phyloP scores from a whole-genome alignment of 2,113 vertebrate species.

The Oceanites oceanicus region DNA sequence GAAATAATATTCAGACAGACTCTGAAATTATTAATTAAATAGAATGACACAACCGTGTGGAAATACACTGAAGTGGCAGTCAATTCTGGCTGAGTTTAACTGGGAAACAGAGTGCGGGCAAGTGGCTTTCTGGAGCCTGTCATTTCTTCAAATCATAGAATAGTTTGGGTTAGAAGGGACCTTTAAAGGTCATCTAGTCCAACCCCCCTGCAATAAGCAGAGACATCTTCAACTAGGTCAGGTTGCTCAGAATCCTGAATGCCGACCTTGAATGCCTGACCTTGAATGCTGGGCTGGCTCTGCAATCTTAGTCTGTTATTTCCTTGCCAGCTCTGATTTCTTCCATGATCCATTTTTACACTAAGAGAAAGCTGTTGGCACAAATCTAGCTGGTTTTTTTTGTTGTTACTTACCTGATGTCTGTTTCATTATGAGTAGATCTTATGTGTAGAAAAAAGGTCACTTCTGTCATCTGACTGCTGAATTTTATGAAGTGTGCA shows the following conservation, averaged over 20 bases:
- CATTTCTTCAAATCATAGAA: background rate
- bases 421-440: background rate
- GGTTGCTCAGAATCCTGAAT: background rate
- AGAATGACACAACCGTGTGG: background rate
- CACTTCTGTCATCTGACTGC: background rate
- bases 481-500: background rate
- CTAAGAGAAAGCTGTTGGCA: background rate
- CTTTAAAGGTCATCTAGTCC: background rate
- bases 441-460: background rate
- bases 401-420: background rate
- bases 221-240: background rate
- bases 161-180: background rate
- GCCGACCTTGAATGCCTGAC: background rate
- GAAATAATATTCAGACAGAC: background rate
- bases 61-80: background rate
- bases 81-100: background rate
- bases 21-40: background rate
- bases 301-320: background rate
- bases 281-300: background rate
- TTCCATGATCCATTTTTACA: background rate
- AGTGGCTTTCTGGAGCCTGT: background rate
- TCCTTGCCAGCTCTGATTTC: background rate
- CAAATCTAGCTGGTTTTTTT: background rate
- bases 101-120: background rate
- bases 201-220: background rate